These are phyloP conservation scores for Amphiprion clarkii DNA, from an alignment of 2,797 vertebrate genomes.

Conservation along the genomic window DNA sequence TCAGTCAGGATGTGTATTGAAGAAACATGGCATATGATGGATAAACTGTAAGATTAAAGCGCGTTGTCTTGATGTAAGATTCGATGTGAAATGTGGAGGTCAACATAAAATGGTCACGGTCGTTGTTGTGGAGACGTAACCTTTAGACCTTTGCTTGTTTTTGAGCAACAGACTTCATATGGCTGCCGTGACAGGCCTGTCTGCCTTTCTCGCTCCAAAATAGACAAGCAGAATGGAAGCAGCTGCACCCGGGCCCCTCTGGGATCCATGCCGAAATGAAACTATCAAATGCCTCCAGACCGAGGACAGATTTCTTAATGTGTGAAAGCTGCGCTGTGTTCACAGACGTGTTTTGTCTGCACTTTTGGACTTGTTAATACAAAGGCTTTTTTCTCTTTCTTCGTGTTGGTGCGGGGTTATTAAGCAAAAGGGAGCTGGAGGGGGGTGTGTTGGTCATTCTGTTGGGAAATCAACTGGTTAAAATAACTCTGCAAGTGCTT, in stretches of 20 bases:
- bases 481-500: conserved; percentile 63
- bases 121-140: conserved; percentile 53
- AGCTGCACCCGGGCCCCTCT: conserved; percentile 79
- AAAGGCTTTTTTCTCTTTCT: conserved; percentile 44
- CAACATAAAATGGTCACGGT: conserved; percentile 39
- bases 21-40: neutral
- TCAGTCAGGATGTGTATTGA: neutral
- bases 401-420: conserved; percentile 44
- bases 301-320: conserved; percentile 84
- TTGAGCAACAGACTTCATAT: conserved; percentile 64
- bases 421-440: conserved; percentile 36
- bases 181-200: conserved; percentile 63
- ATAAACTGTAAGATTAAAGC: conserved; percentile 21
- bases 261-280: conserved; percentile 79
- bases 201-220: conserved; percentile 72
- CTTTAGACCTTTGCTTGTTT: conserved; percentile 64
- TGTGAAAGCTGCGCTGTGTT: conserved; percentile 80
- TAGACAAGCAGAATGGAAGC: conserved; percentile 78
- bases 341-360: conserved; percentile 83
- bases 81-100: conserved; percentile 44
- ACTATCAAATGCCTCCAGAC: conserved; percentile 81
- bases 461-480: conserved; percentile 68
- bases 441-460: conserved; percentile 42
- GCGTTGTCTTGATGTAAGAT: conserved; percentile 15
- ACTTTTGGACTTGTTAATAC: conserved; percentile 67